Conservation (phyloP, 2,888 invertebrate species). For the Hemistola chrysoprasaria region DNA sequence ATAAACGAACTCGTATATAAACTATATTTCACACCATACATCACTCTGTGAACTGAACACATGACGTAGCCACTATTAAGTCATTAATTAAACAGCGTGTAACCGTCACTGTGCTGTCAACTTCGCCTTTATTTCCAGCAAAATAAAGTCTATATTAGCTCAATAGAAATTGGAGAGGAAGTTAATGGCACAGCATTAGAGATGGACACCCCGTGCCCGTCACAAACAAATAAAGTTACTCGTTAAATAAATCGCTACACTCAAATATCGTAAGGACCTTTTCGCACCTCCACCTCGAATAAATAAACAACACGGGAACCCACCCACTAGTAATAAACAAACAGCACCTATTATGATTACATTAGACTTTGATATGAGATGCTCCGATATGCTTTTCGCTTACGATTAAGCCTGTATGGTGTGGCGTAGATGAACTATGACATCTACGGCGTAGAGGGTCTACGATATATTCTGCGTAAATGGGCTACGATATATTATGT, state of each 20-base stretch:
- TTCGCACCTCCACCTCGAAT: slow-evolving; percentile 61
- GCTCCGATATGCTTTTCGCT: no score
- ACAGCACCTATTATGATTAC: no score
- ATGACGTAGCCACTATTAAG: slow-evolving; percentile 62
- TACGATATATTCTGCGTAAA: no score
- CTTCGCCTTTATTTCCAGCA: slow-evolving; percentile 38
- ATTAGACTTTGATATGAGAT: no score
- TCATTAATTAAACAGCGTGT: slow-evolving; percentile 57
- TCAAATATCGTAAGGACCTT: slow-evolving; percentile 64
- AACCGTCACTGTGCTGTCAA: slow-evolving; percentile 16
- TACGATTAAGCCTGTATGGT: no score
- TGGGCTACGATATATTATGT: no score
- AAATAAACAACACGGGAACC: slow-evolving; percentile 64
- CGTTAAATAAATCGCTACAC: slow-evolving; percentile 70
- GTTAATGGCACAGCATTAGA: slow-evolving; percentile 66
- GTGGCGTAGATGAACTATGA: no score
- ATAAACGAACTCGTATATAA: slow-evolving; percentile 12
- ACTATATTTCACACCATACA: slow-evolving; percentile 42
- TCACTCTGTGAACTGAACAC: slow-evolving; percentile 46
- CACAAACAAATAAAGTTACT: slow-evolving; percentile 69
- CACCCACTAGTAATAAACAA: no score
- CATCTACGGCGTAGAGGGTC: no score
- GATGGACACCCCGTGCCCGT: slow-evolving; percentile 52
- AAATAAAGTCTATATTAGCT: slow-evolving; percentile 56
- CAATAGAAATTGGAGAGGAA: slow-evolving; percentile 48